Evolutionary conservation across 2,113 vertebrate genomes (phyloP).

Genomic region (Zosterops lateralis): DNA sequence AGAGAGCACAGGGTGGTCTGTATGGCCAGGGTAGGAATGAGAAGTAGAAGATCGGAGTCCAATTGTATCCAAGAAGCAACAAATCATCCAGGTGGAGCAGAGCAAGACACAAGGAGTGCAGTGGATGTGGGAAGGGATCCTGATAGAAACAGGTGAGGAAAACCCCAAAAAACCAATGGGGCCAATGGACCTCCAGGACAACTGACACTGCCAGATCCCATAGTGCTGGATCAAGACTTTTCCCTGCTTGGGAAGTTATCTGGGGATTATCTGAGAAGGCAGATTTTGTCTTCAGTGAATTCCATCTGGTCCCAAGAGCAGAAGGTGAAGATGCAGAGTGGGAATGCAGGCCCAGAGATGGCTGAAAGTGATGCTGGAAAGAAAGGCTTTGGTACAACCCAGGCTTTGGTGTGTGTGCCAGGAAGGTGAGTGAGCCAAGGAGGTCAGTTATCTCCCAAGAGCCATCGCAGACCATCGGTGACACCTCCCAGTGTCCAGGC

Average conservation of each 20-base stretch:
- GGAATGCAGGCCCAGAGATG: background rate
- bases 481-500: background rate
- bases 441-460: background rate
- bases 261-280: background rate
- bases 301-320: background rate
- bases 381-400: background rate
- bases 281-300: background rate
- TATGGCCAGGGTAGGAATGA: background rate
- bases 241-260: background rate
- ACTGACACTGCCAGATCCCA: background rate
- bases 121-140: background rate
- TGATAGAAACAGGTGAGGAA: background rate
- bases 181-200: background rate
- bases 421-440: background rate
- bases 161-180: background rate
- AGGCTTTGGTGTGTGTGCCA: background rate
- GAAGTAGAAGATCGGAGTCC: background rate
- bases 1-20: background rate
- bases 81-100: background rate
- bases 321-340: background rate
- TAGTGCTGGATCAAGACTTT: background rate
- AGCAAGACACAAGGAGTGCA: background rate
- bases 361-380: background rate
- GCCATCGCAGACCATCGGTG: fast-evolving
- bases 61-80: background rate